phyloP scores from a whole-genome alignment of 2,797 vertebrate genomes.

The Adelosebastes latens region DNA sequence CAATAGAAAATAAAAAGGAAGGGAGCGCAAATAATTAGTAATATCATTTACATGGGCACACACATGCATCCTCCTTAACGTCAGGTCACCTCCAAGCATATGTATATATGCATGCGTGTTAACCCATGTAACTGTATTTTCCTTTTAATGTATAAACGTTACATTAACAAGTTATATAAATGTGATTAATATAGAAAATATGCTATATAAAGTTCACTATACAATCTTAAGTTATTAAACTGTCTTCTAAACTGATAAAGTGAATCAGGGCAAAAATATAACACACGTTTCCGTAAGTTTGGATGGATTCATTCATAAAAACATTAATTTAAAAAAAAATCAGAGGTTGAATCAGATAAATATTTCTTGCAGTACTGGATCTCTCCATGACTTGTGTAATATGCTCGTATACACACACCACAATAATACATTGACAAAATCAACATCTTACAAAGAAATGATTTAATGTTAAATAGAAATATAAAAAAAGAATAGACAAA shows the following conservation, averaged over 20 bases:
- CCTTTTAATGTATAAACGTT: no score
- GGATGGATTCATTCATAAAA: background rate
- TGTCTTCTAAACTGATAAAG: background rate
- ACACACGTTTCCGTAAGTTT: background rate
- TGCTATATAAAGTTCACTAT: background rate
- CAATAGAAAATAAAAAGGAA: no score
- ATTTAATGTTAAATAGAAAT: slow-evolving; percentile 83
- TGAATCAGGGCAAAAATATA: background rate
- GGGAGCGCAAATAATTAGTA: no score
- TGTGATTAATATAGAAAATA: background rate
- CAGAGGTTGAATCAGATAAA: background rate
- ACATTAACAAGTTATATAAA: background rate
- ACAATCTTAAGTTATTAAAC: background rate
- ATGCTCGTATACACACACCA: background rate
- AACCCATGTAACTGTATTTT: no score
- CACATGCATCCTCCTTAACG: no score
- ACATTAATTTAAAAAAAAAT: background rate
- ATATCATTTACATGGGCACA: no score
- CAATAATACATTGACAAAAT: slow-evolving; percentile 8
- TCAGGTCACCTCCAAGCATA: no score
- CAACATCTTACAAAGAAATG: slow-evolving; percentile 53
- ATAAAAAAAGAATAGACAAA: slow-evolving; percentile 73
- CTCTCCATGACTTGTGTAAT: background rate
- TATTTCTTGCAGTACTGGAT: background rate
- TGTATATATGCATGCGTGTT: no score